phyloP scores from a whole-genome alignment of 2,113 vertebrate genomes.

The Aegotheles bennettii region DNA sequence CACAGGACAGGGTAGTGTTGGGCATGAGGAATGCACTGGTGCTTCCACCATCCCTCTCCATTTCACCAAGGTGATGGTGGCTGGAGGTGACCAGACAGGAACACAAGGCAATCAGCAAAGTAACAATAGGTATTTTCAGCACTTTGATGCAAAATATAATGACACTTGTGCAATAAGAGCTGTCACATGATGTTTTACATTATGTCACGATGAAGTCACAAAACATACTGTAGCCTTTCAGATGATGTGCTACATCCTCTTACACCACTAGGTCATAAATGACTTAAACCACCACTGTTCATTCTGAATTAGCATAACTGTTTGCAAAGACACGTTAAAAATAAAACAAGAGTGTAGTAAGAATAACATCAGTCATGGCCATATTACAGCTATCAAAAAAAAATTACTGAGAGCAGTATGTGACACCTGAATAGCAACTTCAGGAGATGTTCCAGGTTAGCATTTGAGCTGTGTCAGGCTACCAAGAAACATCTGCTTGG shows the following conservation, averaged over 20 bases:
- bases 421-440: constrained; percentile 21
- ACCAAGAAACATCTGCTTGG: background rate
- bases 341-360: background rate
- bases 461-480: background rate
- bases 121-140: constrained; percentile 14
- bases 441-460: background rate
- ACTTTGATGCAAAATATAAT: background rate
- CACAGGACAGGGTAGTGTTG: fast-evolving
- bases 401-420: background rate
- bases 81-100: background rate
- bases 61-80: background rate
- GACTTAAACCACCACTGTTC: background rate
- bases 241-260: background rate
- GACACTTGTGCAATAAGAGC: constrained; percentile 13
- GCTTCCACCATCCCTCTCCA: background rate
- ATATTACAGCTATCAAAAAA: constrained; percentile 10
- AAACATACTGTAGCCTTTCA: constrained; percentile 42
- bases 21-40: too few relatives aligned
- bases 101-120: constrained; percentile 47
- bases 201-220: constrained; percentile 43
- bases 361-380: background rate
- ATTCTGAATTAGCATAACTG: constrained; percentile 40
- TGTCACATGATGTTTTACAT: constrained; percentile 56
- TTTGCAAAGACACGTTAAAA: background rate
- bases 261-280: background rate